Evolutionary conservation across 2,888 invertebrate genomes (phyloP).

Genomic region (Tanypteryx hageni): DNA sequence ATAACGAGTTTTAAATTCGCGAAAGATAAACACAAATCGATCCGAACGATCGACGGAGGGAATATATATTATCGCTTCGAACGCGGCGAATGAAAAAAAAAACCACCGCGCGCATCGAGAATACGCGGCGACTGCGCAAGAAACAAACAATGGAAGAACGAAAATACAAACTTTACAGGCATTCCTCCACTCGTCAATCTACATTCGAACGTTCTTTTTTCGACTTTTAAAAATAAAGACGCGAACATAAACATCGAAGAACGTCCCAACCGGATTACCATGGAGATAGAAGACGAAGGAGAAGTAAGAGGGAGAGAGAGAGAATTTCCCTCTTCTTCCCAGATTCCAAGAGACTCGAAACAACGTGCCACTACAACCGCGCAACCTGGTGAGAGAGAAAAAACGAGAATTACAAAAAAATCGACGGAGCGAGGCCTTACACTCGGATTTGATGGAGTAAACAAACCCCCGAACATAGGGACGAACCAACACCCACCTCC

Average conservation of each 20-base stretch:
- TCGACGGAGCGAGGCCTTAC: not conserved
- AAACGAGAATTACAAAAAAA: no score
- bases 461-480: not conserved
- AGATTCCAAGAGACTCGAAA: constrained; percentile 8
- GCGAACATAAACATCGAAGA: not conserved
- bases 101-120: not conserved
- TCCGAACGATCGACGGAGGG: no score
- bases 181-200: not conserved
- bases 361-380: not conserved
- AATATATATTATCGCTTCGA: no score
- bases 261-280: not conserved
- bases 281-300: no score
- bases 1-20: no score
- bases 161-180: not conserved
- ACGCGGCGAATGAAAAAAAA: not conserved
- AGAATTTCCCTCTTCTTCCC: not conserved
- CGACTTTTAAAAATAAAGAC: constrained; percentile 26
- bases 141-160: not conserved
- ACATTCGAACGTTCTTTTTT: not conserved
- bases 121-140: not conserved
- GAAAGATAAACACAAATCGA: no score
- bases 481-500: not conserved
- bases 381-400: not conserved
- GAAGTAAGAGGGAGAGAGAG: not conserved
- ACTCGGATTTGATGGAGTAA: constrained; percentile 18